Base-by-base conservation (phyloP, 2,888 invertebrate genomes). In the Drosophila formosana region DNA sequence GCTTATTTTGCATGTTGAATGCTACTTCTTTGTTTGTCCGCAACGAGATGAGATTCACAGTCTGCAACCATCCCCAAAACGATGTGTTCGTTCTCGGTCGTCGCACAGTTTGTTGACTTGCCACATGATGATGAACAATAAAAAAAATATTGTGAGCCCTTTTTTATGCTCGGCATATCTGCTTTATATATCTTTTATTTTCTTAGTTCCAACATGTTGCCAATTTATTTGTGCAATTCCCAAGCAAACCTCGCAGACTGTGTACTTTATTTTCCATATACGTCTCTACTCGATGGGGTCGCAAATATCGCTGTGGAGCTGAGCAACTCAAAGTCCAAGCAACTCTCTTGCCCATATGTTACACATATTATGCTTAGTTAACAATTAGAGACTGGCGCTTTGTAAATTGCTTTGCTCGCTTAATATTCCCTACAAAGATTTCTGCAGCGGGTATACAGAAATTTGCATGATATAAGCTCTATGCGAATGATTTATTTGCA, bases 371-470 rank as follows among this genome's bases (percentile, higher is more conserved):
- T 79, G 82, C 86, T 82, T 86, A 69, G 78, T 84, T 74, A 84
- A 89, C 88, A 84, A 89, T 84, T 84, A 84, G 84, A 81, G 72
- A 89, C 70, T 78, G 72, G 87, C 70, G 85, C 89, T 81, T 66
- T 84, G 74, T 69, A 72, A 83, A 83, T 89, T 80, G 80, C 86
- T 81, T 89, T 80, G 78, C 73, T 72, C 75, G 57, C 66, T 58
- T 58, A 56, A 30, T 34, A 52, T 64, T n/a, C 51, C 18, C 50
- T 46, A 26, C 13, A 46, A 46, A 34, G 3, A n/a, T 18, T 49
- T 9, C 8, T 43, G 25, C 6, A 39, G 9, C 7, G 43, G 56
- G 43, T 30, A 26, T 37, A 37, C 18, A 25, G 13, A 47, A 32
- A 9, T 39, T 13, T 6, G 13, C 6, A 39, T 5, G n/a, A 28